These are phyloP conservation scores for Melinaea marsaeus DNA, from an alignment of 2,888 invertebrate genomes.

Conservation along the genomic window DNA sequence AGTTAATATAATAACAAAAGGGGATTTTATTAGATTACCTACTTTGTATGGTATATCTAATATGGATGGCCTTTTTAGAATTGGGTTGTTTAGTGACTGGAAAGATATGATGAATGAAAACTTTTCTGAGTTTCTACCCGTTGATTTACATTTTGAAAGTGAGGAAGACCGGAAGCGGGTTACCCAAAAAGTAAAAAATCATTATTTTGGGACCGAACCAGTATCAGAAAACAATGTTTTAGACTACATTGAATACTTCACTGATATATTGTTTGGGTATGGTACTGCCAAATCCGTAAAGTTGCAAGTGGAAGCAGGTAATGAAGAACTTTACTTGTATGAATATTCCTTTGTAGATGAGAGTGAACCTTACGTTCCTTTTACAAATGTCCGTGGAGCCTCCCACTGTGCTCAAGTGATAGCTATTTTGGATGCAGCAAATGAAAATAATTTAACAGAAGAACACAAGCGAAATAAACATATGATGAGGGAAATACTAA, in stretches of 20 bases:
- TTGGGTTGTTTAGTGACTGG: too few relatives aligned
- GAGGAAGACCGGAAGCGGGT: too few relatives aligned
- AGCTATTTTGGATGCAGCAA: conserved; percentile 37
- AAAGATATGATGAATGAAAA: too few relatives aligned
- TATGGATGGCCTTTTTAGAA: conserved; percentile 35
- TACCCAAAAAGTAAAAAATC: too few relatives aligned
- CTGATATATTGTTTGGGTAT: conserved; percentile 51
- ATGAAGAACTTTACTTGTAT: conserved; percentile 47
- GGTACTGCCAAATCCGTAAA: conserved; percentile 21
- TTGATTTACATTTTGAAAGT: too few relatives aligned
- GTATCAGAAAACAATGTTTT: conserved; percentile 38
- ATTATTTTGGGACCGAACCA: conserved; percentile 14
- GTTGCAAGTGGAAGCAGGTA: conserved; percentile 41
- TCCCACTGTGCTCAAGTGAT: conserved; percentile 41
- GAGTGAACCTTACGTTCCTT: conserved; percentile 32
- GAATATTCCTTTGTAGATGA: conserved; percentile 45
- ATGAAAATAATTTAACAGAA: conserved; percentile 25
- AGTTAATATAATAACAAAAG: conserved; percentile 38
- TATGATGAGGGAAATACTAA: conserved; percentile 30
- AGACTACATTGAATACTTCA: conserved; percentile 43
- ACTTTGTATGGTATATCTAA: conserved; percentile 19
- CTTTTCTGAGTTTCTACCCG: too few relatives aligned
- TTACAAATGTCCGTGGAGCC: conserved; percentile 33
- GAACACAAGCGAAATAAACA: conserved; percentile 31
- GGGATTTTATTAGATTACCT: conserved; percentile 41